Base-by-base conservation (phyloP, 2,113 vertebrate species). In the Pholis gunnellus region DNA sequence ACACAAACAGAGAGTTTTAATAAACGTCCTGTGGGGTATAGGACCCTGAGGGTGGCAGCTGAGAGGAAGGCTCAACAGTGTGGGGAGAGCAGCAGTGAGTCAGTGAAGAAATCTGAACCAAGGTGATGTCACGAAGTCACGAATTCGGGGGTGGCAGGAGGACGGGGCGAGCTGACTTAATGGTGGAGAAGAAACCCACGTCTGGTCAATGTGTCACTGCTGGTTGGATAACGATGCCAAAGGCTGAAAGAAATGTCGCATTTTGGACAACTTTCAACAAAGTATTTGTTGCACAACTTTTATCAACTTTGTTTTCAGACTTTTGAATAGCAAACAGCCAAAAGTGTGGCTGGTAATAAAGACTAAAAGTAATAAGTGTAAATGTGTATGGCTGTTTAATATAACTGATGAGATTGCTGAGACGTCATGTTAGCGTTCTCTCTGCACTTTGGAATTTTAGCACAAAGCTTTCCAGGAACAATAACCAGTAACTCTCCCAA, bases 71-170 rank as follows among this genome's bases (percentile, higher is more conserved):
- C 42, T 44, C 42, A 14, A 17, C 25, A 13, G 8, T 29, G 31
- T 27, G 68, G 44, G 42, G 27, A 6, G 38, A 42, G 72, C 79
- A 42, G 72, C 79, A 75, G 64, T 54, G 71, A 52, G 76, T 87
- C 80, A 78, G 83, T 64, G 67, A 31, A 42, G 34, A 64, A 61
- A 70, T 64, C 76, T 66, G 48, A 83, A 40, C 10, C 3, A 6
- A 46, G 5, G 9, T 42, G 3, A 64, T n/a, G 72, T 72, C 67
- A 75, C 56, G 0, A 13, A 72, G 82, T 81, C 71, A 67, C 4
- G 4, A n/a, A 2, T 18, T 10, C 9, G 61, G 20, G 6, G 69
- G 69, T 68, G 68, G 81, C 22, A n/a, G 38, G 29, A 56, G 3
- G 27, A 66, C 20, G 66, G 34, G 46, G 57, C 54, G 46, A 75